Base-by-base conservation (phyloP, 2,888 invertebrate genomes). In the Trilocha varians region DNA sequence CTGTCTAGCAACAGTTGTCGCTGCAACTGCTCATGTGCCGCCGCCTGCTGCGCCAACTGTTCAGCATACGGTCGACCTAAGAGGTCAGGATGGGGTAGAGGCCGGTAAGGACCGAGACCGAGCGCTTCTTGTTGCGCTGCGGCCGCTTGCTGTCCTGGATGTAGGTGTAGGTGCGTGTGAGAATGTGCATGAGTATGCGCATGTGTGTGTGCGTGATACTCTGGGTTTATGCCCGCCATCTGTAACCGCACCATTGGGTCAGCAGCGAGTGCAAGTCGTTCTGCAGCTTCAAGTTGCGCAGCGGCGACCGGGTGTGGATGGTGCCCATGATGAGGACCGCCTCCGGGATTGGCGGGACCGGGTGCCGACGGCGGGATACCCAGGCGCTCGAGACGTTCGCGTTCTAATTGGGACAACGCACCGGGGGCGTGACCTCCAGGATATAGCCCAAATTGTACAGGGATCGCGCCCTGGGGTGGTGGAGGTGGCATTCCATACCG, bases 221-320 rank as follows among this genome's bases (percentile, higher is more conserved):
- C 95, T 39, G 93, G 93, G 60, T 90, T 92, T 63, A 93, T 92
- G 71, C 95, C 95, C 59, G 95, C 95, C 95, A 97, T 95, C 88
- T 96, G 96, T 71, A 97, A 85, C 59, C 96, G 93, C 79, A 92
- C 93, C 93, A 97, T 94, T 49, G 96, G 96, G 84, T 97, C 96
- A 53, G 94, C 93, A 48, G 96, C 94, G 62, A 94, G 87, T 48
- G 94, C 94, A 53, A 94, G 82, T 55, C 95, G 87, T 78, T 95
- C 95, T 58, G 93, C 91, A 58, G 89, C 90, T 60, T 92, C 91
- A 45, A 91, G 78, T 71, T 91, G 91, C 45, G 91, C 91, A 16
- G 86, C 85, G 35, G 87, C 86, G 36, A 80, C 84, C 38, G 76
- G 82, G 54, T 87, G 87, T 32, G 83, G 82, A 53, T 87, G 89